A percentile compares a stretch with the other conserved stretches of the same genome.
phyloP scores from a whole-genome alignment of 1,140 invertebrate genomes.

The Papilio polytes region DNA sequence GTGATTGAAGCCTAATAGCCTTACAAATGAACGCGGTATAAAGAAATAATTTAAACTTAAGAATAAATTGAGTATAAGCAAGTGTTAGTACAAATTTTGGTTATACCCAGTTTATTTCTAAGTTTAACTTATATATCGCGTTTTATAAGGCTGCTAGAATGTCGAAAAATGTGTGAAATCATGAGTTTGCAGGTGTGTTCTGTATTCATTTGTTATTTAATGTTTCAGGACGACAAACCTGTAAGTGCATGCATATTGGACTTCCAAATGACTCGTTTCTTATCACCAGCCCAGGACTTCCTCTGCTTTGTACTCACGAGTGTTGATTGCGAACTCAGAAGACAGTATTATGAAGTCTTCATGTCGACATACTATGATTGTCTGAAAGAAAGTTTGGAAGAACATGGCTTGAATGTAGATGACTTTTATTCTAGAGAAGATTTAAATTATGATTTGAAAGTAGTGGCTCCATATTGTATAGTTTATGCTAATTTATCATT shows the following conservation, averaged over 20 bases:
- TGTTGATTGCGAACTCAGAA: slow-evolving; percentile 22
- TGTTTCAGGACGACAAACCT: slow-evolving; percentile 47
- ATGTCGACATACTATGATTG: slow-evolving; percentile 42
- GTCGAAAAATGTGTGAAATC: no score
- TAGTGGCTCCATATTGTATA: slow-evolving; percentile 42
- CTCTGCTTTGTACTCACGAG: slow-evolving; percentile 46
- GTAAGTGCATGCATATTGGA: slow-evolving; percentile 49
- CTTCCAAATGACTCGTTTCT: slow-evolving; percentile 45
- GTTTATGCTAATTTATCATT: slow-evolving; percentile 43
- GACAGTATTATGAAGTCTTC: slow-evolving; percentile 40
- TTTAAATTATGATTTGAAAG: slow-evolving; percentile 48
- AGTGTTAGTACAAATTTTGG: no score
- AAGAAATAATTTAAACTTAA: no score
- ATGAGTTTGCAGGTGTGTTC: neutral
- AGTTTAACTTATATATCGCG: no score
- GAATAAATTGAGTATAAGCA: no score
- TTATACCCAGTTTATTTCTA: no score
- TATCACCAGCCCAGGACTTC: slow-evolving; percentile 50
- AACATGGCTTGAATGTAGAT: slow-evolving; percentile 14
- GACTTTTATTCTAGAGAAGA: slow-evolving; percentile 44
- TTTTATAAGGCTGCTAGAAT: no score
- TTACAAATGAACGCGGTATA: no score
- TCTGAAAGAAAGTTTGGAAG: slow-evolving; percentile 4
- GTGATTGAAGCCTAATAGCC: no score
- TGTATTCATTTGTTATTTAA: neutral